Evolutionary conservation across 2,888 invertebrate genomes (phyloP).

Genomic region (Penaeus monodon): DNA sequence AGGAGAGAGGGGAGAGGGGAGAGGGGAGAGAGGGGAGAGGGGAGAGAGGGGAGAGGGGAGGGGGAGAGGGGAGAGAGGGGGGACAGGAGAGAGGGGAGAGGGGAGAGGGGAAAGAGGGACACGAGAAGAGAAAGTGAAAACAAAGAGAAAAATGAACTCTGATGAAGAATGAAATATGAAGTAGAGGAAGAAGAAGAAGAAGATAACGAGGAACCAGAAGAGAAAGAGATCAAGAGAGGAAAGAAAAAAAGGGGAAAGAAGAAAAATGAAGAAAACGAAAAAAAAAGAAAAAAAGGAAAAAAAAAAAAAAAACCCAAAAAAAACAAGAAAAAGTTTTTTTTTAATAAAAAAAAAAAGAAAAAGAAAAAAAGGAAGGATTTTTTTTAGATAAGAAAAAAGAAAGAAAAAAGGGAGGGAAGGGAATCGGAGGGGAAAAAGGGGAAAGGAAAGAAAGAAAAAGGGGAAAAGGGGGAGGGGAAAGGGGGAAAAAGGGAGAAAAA

Average conservation of each 20-base stretch:
- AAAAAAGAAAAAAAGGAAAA: background rate
- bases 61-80: background rate
- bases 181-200: no score
- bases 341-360: background rate
- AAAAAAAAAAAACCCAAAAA: background rate
- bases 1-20: background rate
- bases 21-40: background rate
- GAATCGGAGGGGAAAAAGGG: background rate
- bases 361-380: background rate
- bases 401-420: background rate
- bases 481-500: background rate
- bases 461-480: background rate
- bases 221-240: background rate
- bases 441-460: background rate
- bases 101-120: background rate
- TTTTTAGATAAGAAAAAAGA: background rate
- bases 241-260: background rate
- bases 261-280: background rate
- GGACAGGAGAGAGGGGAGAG: background rate
- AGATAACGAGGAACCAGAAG: background rate
- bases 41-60: background rate
- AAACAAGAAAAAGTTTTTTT: background rate
- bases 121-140: no score
- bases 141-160: no score
- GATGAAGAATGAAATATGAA: no score